Base-by-base conservation (phyloP, 2,888 invertebrate species). In the Pseudococcus jackbeardsleyi region DNA sequence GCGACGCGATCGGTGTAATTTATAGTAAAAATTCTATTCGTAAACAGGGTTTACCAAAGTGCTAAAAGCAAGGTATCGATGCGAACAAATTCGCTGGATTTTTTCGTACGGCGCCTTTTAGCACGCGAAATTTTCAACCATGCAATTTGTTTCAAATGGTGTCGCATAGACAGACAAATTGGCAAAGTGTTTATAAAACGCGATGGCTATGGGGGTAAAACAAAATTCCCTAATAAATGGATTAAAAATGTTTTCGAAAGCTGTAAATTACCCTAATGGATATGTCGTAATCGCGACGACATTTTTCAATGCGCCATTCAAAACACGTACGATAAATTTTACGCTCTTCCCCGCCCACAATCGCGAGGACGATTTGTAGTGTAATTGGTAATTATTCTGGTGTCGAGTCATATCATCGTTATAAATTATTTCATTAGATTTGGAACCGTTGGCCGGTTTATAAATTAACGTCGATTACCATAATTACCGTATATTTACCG, bases 181-280 rank as follows among this genome's bases (percentile, higher is more conserved):
- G 72, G 72, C 72, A 33, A 33, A 33, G 17, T 33, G 72, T 72
- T 68, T 68, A 68, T 72, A 33, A 33, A 64, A 33, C 72, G 33
- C 72, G 72, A 33, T 72, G 72, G 33, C 7, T 19, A 4, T 15
- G 33, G 17, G 17, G 15, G 15, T 7, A 33, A 33, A 72, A 33
- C 19, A 22, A 64, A 64, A 64, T 64, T 72, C 33, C 72, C 33
- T 72, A 33, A 72, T 72, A 72, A 72, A 72, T 72, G 72, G 72
- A 72, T 72, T 72, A 33, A 72, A 72, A 72, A 72, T 72, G 72
- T 72, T 72, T 72, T 72, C 72, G 72, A 72, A 72, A 72, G 72
- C 72, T 72, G 72, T 72, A 72, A 72, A 72, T 72, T 72, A 72
- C 33, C 33, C 72, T 72, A 72, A 72, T 72, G 72, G 72, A 72